These are phyloP conservation scores for Dione vanillae DNA, from an alignment of 2,888 invertebrate species.

Conservation along the genomic window DNA sequence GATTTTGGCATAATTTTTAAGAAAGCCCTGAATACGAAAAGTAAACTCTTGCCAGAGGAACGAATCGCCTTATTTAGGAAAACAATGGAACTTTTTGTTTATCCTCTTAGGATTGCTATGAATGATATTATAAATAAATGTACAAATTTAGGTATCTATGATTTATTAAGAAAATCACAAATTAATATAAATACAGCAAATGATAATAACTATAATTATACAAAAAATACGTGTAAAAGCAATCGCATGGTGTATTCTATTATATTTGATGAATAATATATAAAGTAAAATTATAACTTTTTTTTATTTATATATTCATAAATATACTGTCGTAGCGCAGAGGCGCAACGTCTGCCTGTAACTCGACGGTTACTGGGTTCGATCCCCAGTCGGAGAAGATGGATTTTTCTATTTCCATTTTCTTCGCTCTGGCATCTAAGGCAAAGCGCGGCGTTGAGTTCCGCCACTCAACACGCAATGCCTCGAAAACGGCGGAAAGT, in stretches of 20 bases:
- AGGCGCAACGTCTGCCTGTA: no score
- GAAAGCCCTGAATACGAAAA: slow-evolving; percentile 28
- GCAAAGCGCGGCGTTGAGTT: no score
- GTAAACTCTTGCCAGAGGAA: slow-evolving; percentile 58
- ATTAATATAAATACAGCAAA: slow-evolving; percentile 31
- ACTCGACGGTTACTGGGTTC: no score
- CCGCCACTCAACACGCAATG: no score
- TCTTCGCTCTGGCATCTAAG: no score
- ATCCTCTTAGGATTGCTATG: slow-evolving; percentile 65
- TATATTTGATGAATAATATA: slow-evolving; percentile 61
- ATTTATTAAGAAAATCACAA: slow-evolving; percentile 30
- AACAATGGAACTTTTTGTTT: slow-evolving; percentile 66
- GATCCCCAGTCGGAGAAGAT: no score
- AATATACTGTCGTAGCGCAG: no score
- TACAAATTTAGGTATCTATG: slow-evolving; percentile 54
- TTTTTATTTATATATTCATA: slow-evolving; percentile 25
- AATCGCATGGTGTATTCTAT: slow-evolving; percentile 77
- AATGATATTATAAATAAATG: slow-evolving; percentile 67
- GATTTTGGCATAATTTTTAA: slow-evolving; percentile 13
- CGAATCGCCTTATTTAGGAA: slow-evolving; percentile 61
- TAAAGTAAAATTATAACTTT: slow-evolving; percentile 31
- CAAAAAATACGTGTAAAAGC: slow-evolving; percentile 51
- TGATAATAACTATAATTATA: slow-evolving; percentile 32
- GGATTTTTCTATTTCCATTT: no score
- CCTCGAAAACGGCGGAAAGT: no score